Conservation (phyloP, 2,113 vertebrate species). For the Chloebia gouldiae region DNA sequence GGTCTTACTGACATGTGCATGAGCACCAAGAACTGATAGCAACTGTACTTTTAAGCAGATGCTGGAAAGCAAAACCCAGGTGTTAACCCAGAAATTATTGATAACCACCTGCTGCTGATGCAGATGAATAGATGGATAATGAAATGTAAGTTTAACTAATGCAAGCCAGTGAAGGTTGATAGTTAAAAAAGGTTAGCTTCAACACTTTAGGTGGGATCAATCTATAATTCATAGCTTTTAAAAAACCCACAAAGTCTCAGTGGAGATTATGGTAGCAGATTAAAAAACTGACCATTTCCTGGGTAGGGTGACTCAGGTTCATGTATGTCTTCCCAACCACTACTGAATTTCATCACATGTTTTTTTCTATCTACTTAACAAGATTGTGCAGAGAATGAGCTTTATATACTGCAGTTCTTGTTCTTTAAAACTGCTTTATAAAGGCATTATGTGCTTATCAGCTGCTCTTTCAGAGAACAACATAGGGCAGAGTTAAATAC, state of each 20-base stretch:
- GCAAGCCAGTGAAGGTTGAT: not conserved
- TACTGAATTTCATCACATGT: fast-evolving
- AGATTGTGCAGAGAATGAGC: not conserved
- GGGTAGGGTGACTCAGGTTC: not conserved
- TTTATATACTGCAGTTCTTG: not conserved
- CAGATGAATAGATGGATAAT: not conserved
- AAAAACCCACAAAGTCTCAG: not conserved
- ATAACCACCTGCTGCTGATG: not conserved
- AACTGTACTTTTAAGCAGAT: not conserved
- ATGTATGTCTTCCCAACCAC: not conserved
- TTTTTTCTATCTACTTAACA: not conserved
- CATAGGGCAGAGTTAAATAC: not conserved
- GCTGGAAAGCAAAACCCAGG: not conserved
- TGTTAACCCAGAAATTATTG: not conserved
- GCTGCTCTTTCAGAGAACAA: not conserved
- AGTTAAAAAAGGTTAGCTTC: not conserved
- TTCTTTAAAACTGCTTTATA: not conserved
- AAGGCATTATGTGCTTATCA: too few relatives aligned
- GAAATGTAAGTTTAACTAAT: not conserved
- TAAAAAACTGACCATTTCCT: not conserved
- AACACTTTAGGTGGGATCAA: not conserved
- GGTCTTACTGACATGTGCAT: not conserved
- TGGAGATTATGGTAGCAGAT: not conserved
- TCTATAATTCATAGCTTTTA: not conserved
- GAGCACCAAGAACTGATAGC: not conserved